phyloP scores from a whole-genome alignment of 2,888 invertebrate species.

The Ichneumoninae sp. region DNA sequence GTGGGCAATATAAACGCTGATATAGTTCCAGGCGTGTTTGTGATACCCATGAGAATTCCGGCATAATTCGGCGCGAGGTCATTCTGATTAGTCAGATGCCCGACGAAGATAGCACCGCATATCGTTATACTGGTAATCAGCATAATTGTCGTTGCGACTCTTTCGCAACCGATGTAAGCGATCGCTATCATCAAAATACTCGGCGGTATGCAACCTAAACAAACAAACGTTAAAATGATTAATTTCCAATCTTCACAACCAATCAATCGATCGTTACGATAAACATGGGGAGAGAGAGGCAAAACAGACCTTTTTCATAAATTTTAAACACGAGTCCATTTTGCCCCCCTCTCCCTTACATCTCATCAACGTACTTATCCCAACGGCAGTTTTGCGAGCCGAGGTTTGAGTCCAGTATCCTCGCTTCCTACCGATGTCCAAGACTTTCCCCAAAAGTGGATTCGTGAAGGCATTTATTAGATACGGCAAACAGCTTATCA shows the following conservation, averaged over 20 bases:
- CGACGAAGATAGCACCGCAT: conserved; percentile 80
- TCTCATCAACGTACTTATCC: conserved; percentile 75
- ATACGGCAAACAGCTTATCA: conserved; percentile 79
- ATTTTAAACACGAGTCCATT: background rate
- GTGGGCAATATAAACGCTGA: conserved; percentile 80
- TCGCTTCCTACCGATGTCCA: conserved; percentile 78
- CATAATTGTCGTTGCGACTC: conserved; percentile 72
- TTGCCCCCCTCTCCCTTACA: background rate
- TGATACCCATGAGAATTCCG: conserved; percentile 82
- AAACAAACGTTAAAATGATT: background rate
- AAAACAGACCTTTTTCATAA: background rate
- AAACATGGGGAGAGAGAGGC: background rate
- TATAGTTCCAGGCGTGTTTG: conserved; percentile 82
- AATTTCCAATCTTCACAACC: background rate
- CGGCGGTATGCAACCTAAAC: conserved; percentile 78
- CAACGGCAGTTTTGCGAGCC: conserved; percentile 80
- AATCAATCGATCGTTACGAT: background rate
- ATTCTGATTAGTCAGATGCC: conserved; percentile 81
- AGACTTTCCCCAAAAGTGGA: conserved; percentile 75
- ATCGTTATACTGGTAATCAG: conserved; percentile 77
- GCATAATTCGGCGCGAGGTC: conserved; percentile 82
- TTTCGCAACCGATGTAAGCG: conserved; percentile 78
- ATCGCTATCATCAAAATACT: conserved; percentile 76
- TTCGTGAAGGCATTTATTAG: conserved; percentile 77
- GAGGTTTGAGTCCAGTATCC: conserved; percentile 79